Evolutionary conservation across 37 sponge, comb jelly and placozoan species (phyloP).

Genomic region (Halisarca cf. caerulea): DNA sequence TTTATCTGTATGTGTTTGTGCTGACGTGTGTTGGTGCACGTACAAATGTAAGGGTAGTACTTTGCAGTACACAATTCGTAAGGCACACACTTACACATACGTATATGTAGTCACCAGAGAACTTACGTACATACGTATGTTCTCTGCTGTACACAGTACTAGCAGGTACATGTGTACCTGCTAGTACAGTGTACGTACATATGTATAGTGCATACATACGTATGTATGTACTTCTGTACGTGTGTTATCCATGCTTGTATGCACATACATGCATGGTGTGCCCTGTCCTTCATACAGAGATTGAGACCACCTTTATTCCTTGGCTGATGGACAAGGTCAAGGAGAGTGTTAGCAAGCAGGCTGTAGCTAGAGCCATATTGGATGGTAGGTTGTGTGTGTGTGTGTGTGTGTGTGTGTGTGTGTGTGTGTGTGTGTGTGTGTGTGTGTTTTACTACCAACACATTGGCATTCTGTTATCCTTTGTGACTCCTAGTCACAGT

Average conservation of each 20-base stretch:
- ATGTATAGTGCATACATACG: not conserved
- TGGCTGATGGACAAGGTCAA: slow-evolving; percentile 84
- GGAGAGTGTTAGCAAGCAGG: slow-evolving; percentile 62
- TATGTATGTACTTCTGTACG: not conserved
- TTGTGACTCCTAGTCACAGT: not conserved
- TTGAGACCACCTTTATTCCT: slow-evolving; percentile 85
- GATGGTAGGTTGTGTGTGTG: slow-evolving; percentile 66
- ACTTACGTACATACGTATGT: slow-evolving; percentile 10
- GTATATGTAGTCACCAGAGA: not conserved
- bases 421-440: not conserved
- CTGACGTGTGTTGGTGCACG: not conserved
- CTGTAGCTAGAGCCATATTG: slow-evolving; percentile 70
- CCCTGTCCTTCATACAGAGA: slow-evolving; percentile 51
- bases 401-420: not conserved
- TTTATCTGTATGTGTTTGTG: too few relatives aligned
- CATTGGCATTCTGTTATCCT: too few relatives aligned
- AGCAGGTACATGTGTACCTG: not conserved
- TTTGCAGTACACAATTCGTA: not conserved
- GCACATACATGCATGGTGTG: slow-evolving; percentile 1
- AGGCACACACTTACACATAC: not conserved
- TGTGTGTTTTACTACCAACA: too few relatives aligned
- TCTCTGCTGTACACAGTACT: too few relatives aligned
- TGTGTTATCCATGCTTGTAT: not conserved
- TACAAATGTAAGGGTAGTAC: not conserved
- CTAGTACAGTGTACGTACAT: not conserved